A percentile compares a stretch with the other conserved stretches of the same genome.
These are phyloP conservation scores for Ophioninae sp. DNA, from an alignment of 2,888 invertebrate genomes.

Conservation along the genomic window DNA sequence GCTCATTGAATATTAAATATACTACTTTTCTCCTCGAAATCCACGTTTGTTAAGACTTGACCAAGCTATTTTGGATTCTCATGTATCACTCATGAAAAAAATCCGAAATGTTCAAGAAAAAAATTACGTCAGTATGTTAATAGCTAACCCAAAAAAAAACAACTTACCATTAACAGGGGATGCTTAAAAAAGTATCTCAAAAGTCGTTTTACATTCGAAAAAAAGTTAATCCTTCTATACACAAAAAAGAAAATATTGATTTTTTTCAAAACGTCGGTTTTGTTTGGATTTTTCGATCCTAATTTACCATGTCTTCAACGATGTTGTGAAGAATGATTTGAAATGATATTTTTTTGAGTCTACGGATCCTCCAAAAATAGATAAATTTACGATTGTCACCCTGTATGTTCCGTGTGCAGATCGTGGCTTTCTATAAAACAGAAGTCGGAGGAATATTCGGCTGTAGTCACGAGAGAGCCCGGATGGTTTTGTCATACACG, in stretches of 20 bases:
- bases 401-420: neutral
- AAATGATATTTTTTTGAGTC: neutral
- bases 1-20: too few relatives aligned
- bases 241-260: neutral
- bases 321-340: neutral
- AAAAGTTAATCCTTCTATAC: too few relatives aligned
- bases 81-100: too few relatives aligned
- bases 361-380: neutral
- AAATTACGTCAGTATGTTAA: too few relatives aligned
- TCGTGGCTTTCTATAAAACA: neutral
- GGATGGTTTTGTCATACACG: conserved; percentile 41
- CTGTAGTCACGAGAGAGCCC: conserved; percentile 16
- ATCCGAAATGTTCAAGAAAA: too few relatives aligned
- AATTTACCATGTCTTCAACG: neutral
- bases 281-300: neutral
- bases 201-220: too few relatives aligned
- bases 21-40: too few relatives aligned
- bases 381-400: neutral
- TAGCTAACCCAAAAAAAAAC: too few relatives aligned
- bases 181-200: too few relatives aligned
- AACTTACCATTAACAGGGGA: too few relatives aligned
- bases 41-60: too few relatives aligned
- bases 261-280: neutral
- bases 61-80: too few relatives aligned
- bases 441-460: conserved; percentile 1